Base-by-base conservation (phyloP, 2,113 vertebrate species). In the Phoxinus phoxinus region DNA sequence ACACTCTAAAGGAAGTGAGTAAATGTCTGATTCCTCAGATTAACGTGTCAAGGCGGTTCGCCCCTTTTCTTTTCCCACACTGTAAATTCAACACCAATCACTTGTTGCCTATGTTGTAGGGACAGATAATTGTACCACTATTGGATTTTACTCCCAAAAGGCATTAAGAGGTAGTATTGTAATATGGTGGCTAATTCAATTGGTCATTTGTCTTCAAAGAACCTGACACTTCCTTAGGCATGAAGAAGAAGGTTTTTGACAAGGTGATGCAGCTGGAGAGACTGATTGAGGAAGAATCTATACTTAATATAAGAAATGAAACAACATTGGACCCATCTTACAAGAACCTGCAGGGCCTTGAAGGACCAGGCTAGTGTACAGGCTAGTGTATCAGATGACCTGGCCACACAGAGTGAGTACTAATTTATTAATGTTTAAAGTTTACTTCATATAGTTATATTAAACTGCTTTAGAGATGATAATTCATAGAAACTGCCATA, bases 271-370 rank as follows among this genome's bases (percentile, higher is more conserved):
- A 67, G 63, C 63, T 67, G 63, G 63, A 67, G 25, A 67, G 63
- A 67, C 63, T 67, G 63, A 67, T 67, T 67, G 63, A 67, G 63
- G 63, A 67, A 67, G 63, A 67, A 27, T 27, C 63, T 67, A 32
- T 67, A 32, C 12, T 67, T 67, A n/a, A 12, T 67, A 15, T 27
- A 67, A 13, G 63, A 67, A 67, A 67, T 67, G 63, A 67, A 67
- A 78, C 48, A 78, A 58, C 51, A 78, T 78, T 78, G 51, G 51
- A 58, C 6, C 25, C 46, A 77, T 53, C 74, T 77, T 77, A 77
- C 46, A 56, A 77, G 48, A 53, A 77, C 74, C 74, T 77, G 13
- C 48, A 77, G 48, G 46, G 48, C 44, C 15, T 75, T 75, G 41
- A 75, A 48, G 37, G 44, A 48, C 72, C n/a, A n/a, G n/a, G n/a